phyloP scores from a whole-genome alignment of 2,797 vertebrate species.

The Spinus olivaceus region DNA sequence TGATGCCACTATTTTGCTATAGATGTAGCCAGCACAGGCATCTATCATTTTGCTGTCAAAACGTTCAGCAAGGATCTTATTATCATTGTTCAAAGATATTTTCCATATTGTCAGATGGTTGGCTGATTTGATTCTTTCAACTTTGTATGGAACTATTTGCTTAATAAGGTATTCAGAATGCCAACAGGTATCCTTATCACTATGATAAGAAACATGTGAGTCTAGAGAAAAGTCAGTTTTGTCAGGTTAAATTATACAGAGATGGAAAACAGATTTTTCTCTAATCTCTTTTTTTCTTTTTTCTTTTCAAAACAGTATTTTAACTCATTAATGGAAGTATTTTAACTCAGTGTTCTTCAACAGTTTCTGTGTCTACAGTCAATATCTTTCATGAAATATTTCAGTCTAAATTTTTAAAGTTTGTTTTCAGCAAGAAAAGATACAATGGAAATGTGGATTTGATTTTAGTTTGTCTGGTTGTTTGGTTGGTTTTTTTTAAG shows the following conservation, averaged over 20 bases:
- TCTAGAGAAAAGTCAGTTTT: background rate
- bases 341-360: background rate
- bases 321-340: background rate
- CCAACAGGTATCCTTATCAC: background rate
- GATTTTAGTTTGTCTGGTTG: background rate
- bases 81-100: background rate
- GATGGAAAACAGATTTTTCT: background rate
- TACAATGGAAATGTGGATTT: background rate
- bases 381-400: background rate
- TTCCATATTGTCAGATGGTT: background rate
- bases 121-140: background rate
- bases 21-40: background rate
- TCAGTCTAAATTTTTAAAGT: background rate
- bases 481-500: background rate
- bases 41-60: background rate
- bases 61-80: background rate
- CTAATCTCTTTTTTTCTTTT: background rate
- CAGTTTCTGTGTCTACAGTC: background rate
- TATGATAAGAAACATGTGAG: background rate
- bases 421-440: background rate
- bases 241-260: background rate
- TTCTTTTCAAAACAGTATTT: background rate
- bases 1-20: background rate
- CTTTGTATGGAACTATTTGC: background rate
- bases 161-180: background rate